Evolutionary conservation across 2,888 invertebrate genomes (phyloP).

Genomic region (Penaeus monodon): DNA sequence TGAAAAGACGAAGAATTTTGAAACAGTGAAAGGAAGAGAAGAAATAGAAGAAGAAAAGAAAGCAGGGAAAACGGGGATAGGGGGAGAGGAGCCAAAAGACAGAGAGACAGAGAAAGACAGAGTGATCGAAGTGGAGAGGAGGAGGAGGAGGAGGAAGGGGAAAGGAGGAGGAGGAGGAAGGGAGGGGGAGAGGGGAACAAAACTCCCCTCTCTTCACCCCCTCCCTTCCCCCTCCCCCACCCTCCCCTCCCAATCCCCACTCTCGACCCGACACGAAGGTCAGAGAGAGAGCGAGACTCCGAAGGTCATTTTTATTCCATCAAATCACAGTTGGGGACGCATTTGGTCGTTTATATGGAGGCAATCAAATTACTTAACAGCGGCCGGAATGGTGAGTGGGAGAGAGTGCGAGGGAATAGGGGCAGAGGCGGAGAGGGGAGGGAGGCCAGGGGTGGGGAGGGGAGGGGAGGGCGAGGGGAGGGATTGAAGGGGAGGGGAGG

Average conservation of each 20-base stretch:
- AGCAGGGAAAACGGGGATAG: not conserved
- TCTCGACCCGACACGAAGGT: too few relatives aligned
- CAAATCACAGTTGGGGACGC: slow-evolving; percentile 62
- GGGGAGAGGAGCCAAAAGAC: not conserved
- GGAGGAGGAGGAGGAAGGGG: not conserved
- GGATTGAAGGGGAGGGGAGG: not conserved
- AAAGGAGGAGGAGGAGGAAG: not conserved
- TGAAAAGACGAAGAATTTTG: not conserved
- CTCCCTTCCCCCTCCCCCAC: too few relatives aligned
- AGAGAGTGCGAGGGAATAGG: not conserved
- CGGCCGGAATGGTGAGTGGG: slow-evolving; percentile 40
- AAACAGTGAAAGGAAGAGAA: not conserved
- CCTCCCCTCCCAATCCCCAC: too few relatives aligned
- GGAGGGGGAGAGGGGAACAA: too few relatives aligned
- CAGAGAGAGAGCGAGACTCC: not conserved
- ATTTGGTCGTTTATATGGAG: slow-evolving; percentile 62
- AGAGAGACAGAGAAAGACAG: not conserved
- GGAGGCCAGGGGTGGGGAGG: not conserved
- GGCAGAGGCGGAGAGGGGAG: not conserved
- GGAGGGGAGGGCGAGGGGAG: not conserved
- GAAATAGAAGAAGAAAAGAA: not conserved
- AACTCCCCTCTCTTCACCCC: too few relatives aligned
- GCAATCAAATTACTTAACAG: slow-evolving; percentile 61
- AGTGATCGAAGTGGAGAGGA: not conserved
- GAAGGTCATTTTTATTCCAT: slow-evolving; percentile 62